A percentile compares a stretch with the other conserved stretches of the same genome.
These are phyloP conservation scores for Monomorium pharaonis DNA, from an alignment of 1,140 invertebrate genomes.

Conservation along the genomic window DNA sequence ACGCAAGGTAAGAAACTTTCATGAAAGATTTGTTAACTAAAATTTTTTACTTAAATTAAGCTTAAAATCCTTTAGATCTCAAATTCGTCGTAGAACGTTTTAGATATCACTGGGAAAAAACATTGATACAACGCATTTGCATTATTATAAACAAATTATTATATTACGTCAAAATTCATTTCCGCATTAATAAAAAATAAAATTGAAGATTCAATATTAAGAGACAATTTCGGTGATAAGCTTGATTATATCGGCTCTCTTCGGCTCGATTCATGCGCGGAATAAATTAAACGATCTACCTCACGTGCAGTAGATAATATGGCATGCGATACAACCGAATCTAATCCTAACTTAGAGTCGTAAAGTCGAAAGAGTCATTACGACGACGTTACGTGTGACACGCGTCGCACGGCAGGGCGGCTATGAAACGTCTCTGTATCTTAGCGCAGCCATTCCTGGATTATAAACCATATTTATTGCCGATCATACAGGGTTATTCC, in stretches of 20 bases:
- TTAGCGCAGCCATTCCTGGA: slow-evolving; percentile 77
- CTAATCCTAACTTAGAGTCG: slow-evolving; percentile 79
- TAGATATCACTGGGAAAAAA: neutral
- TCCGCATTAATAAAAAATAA: neutral
- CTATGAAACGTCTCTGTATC: slow-evolving; percentile 76
- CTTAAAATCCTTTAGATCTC: neutral
- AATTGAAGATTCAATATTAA: neutral
- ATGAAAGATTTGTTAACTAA: neutral
- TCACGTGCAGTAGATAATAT: slow-evolving; percentile 33
- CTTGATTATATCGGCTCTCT: neutral
- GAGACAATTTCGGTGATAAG: slow-evolving; percentile 2
- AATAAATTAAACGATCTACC: slow-evolving; percentile 47
- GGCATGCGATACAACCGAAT: slow-evolving; percentile 5
- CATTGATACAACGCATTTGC: neutral
- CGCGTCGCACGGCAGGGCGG: slow-evolving; percentile 75
- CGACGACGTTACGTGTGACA: slow-evolving; percentile 73
- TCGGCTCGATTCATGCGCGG: slow-evolving; percentile 6
- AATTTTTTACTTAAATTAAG: neutral
- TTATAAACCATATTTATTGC: slow-evolving; percentile 80
- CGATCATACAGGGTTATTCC: slow-evolving; percentile 53
- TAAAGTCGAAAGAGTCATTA: slow-evolving; percentile 74
- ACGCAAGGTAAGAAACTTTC: neutral
- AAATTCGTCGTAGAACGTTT: neutral
- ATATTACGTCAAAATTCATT: neutral
- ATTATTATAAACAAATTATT: neutral